Conservation (phyloP, 2,113 vertebrate genomes). For the Antennarius striatus region DNA sequence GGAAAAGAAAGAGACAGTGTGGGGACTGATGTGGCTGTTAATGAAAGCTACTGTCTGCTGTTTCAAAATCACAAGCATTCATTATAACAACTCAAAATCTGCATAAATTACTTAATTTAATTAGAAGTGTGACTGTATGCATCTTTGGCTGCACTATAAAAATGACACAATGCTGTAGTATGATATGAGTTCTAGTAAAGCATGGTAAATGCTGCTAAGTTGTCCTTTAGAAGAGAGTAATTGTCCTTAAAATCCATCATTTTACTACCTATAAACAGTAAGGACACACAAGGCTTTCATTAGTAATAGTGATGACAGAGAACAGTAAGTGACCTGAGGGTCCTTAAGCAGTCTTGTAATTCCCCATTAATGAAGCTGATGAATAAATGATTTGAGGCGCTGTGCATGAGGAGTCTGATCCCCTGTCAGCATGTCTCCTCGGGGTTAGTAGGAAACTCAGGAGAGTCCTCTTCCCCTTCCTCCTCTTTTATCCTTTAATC, state of each 20-base stretch:
- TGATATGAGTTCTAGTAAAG: not conserved
- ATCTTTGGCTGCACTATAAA: conserved; percentile 6
- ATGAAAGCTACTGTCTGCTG: conserved; percentile 45
- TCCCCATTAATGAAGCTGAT: conserved; percentile 74
- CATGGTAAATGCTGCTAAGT: not conserved
- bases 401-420: conserved; percentile 58
- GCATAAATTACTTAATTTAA: conserved; percentile 33
- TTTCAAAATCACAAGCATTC: conserved; percentile 32
- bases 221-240: conserved; percentile 34
- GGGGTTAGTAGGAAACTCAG: conserved; percentile 38
- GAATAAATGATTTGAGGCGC: conserved; percentile 74
- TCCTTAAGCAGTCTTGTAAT: conserved; percentile 67
- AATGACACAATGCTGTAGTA: not conserved
- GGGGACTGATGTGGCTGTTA: conserved; percentile 44
- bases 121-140: conserved; percentile 8
- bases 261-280: conserved; percentile 34
- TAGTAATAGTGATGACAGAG: conserved; percentile 47
- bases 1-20: conserved; percentile 45
- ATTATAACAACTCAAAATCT: conserved; percentile 35
- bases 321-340: conserved; percentile 60
- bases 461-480: conserved; percentile 35
- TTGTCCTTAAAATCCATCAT: conserved; percentile 45
- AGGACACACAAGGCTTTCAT: conserved; percentile 56
- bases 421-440: conserved; percentile 49
- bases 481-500: conserved; percentile 40